Evolutionary conservation across 2,888 invertebrate genomes (phyloP), one percentile per base, ranked within the genome.

Genomic region (Thymelicus acteon): DNA sequence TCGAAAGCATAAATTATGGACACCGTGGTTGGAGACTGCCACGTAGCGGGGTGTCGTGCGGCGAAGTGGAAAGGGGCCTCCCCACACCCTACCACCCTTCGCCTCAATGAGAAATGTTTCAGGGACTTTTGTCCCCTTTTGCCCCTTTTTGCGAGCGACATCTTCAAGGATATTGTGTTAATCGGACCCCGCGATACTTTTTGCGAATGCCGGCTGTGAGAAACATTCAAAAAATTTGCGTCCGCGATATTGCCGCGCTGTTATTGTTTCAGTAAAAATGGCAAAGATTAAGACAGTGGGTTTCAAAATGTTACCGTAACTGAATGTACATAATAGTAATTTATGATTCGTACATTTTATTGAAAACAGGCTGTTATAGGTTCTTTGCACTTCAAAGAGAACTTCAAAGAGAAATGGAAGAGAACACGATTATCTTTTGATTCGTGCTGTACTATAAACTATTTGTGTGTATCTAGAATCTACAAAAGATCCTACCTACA

Each of bases 111-210:
- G 90, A 92, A 92, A 92, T 90, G 91, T 92, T 91, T 87, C 89
- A 83, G 89, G 84, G 84, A 86, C 88, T 86, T 89, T 89, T 90
- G 88, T 90, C 88, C 90, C 87, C 88, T 86, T 83, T 80, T 86
- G 87, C 84, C 88, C 88, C 87, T 89, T 92, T 91, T 92, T 91
- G 90, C 84, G 86, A 85, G 86, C 84, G 91, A 90, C 88, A 85
- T 91, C 91, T 90, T 91, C 90, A 92, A 92, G 93, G 91, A 92
- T 92, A 91, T 91, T 88, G 90, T 91, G 90, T 90, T 92, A 92
- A 92, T 91, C 91, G 90, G 88, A 86, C 85, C 84, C 83, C 78
- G 84, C 81, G 84, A 87, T 88, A 86, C 81, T 89, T 89, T 90
- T 88, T 86, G 84, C 82, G 82, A 86, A 83, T 82, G 80, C 78